Evolutionary conservation across 2,113 vertebrate genomes (phyloP), one percentile per base, ranked within the genome.

Genomic region (Sapayoa aenigma): DNA sequence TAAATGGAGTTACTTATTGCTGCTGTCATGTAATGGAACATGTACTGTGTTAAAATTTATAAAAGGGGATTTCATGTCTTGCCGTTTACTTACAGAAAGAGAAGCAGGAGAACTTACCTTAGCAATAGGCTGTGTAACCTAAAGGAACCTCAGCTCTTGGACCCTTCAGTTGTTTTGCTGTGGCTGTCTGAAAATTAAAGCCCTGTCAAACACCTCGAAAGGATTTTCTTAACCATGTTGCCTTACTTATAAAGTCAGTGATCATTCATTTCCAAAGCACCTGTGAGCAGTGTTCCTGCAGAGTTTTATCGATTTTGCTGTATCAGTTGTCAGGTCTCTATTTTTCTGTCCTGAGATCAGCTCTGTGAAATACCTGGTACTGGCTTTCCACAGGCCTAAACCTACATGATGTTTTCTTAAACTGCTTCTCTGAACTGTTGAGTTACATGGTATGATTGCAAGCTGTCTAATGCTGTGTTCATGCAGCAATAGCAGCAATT

Each of bases 141-240:
- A 68, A 72, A 73, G 60, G 84, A 92, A 87, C 59, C 50, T 85
- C 58, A 79, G 23, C 71, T 95, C 24, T 87, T 55, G 63, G 62
- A 93, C 83, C 41, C 15, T 80, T 88, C 77, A 63, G 77, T 52
- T 93, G 65, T 94, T 85, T 65, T 65, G 68, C 93, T 88, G 88
- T 84, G 52, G 58, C 55, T 87, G 58, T 92, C 75, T 52, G 68
- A 72, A 85, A 91, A 72, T 28, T 58, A 42, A 93, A 90, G 63
- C 39, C 84, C 68, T 68, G 22, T 86, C 77, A 88, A 41, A 86
- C 76, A 71, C 91, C 90, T 86, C 1, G 4, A 84, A 66, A 83
- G 67, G 85, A 76, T 93, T 82, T 93, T 94, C 81, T 93, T 92
- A 85, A 91, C 80, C 56, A 80, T 87, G 84, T 97, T 96, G 96